Evolutionary conservation across 2,113 vertebrate genomes (phyloP), one percentile per base, ranked within the genome.

Genomic region (Hippocampus guttulatus): DNA sequence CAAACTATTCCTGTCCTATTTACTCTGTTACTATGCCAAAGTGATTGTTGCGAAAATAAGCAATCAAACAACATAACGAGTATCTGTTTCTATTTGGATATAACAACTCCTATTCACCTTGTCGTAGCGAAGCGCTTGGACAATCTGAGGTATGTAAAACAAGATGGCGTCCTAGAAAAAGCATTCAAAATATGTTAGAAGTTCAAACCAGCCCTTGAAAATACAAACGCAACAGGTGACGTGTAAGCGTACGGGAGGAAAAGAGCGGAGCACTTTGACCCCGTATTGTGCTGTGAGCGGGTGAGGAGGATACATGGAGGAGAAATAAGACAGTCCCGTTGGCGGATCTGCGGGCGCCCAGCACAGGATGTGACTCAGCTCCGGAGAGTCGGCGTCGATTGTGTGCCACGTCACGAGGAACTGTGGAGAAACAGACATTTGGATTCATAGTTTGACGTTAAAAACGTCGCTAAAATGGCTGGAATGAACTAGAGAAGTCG

Each of bases 101-200:
- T 8, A 27, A 61, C 72, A 60, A 14, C 67, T 21, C 18, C 11
- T 16, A 41, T 85, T 92, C 78, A 98, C 96, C 95, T 98, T 99
- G 84, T 99, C 96, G 8, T 97, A 99, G 2, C 96, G 92, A 80
- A 98, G 95, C 1, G 96, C 96, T 82, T 99, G 96, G 62, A 99
- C 97, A 27, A 99, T 99, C 83, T 99, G 97, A 66, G 96, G 96
- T 84, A 98, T 99, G 91, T 98, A 99, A 91, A 99, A 99, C 78
- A 98, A 92, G 90, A 98, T 98, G 57, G 96, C 96, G 65, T 98
- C 96, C 97, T 99, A 85, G 40, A 74, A 77, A 86, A 8, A 51
- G 67, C 25, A 45, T 5, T 43, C 38, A n/a, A 52, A 55, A 55
- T 1, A 21, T 54, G 18, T 68, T n/a, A 68, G 49, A 16, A 55